Evolutionary conservation across 2,113 vertebrate species (phyloP), one percentile per base, ranked within the genome.

Genomic region (Cyanoliseus patagonus): DNA sequence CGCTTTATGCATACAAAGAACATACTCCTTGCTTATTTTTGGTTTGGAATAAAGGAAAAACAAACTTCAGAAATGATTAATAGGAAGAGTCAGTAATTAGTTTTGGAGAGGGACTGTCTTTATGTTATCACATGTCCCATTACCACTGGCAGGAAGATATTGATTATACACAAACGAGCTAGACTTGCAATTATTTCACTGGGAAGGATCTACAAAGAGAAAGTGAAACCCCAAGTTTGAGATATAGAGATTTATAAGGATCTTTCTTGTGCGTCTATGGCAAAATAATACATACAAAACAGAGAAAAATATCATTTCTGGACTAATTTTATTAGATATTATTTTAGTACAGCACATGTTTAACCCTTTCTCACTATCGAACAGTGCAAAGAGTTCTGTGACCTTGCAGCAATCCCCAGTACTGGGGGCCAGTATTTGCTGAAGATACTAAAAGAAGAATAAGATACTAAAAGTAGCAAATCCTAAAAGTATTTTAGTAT

Each of bases 31-130:
- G 44, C 11, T 85, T 92, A 35, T 27, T 76, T 94, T 44, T 62
- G 35, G 31, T 79, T 57, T 66, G 41, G 41, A 44, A 64, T 59
- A 59, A 24, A 59, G 57, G 57, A 49, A 61, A 47, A 49, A 5
- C 30, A 57, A 30, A n/a, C 49, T 52, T 88, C 70, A 53, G 75
- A 39, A 85, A 70, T 83, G 24, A 88, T 95, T n/a, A 44, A 77
- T 74, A 59, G 17, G 7, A 41, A 61, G 42, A 42, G 23, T 59
- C 87, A 88, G 85, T 46, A 66, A 63, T 93, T 70, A 63, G 20
- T 87, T 88, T 73, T 46, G 63, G 57, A 73, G 86, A 59, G 30
- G 39, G 42, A 41, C n/a, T 46, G 33, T 57, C 76, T 76, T 55
- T 49, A 23, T 67, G 19, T 73, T 83, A 46, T 86, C 86, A 14